These are phyloP conservation scores for Platycercus adscitus DNA, from an alignment of 2,113 vertebrate genomes.

Conservation along the genomic window DNA sequence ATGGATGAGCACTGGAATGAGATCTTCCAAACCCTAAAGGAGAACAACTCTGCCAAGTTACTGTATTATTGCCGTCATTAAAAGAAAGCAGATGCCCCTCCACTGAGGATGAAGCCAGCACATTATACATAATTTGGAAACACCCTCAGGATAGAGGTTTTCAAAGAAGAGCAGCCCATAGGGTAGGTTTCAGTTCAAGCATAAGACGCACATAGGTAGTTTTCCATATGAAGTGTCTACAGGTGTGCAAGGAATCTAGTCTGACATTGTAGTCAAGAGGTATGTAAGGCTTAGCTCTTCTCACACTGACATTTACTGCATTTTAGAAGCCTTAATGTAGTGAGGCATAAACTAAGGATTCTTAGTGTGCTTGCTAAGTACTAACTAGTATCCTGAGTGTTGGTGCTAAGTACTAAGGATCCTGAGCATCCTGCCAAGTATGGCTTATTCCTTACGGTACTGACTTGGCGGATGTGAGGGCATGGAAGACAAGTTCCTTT, in stretches of 20 bases:
- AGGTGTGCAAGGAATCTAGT: background rate
- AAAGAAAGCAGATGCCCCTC: background rate
- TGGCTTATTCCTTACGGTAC: background rate
- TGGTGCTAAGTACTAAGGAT: no score
- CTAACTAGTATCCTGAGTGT: no score
- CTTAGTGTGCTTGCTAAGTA: no score
- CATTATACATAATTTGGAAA: background rate
- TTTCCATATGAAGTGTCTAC: background rate
- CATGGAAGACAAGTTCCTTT: background rate
- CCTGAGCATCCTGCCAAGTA: background rate
- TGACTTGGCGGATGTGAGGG: background rate
- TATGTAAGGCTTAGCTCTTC: background rate
- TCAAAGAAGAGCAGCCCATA: background rate
- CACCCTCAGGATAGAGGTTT: background rate
- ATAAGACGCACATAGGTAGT: rapidly evolving
- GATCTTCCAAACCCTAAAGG: background rate
- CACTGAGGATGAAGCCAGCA: background rate
- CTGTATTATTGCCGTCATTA: background rate
- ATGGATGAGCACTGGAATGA: background rate
- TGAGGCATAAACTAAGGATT: background rate
- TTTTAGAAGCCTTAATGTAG: background rate
- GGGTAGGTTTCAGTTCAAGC: background rate
- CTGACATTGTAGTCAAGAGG: background rate
- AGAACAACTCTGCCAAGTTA: background rate
- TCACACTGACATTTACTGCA: background rate